Percentiles rank a stretch among this genome's conserved stretches.
phyloP scores from a whole-genome alignment of 2,888 invertebrate species.

The Crocallis elinguaria region DNA sequence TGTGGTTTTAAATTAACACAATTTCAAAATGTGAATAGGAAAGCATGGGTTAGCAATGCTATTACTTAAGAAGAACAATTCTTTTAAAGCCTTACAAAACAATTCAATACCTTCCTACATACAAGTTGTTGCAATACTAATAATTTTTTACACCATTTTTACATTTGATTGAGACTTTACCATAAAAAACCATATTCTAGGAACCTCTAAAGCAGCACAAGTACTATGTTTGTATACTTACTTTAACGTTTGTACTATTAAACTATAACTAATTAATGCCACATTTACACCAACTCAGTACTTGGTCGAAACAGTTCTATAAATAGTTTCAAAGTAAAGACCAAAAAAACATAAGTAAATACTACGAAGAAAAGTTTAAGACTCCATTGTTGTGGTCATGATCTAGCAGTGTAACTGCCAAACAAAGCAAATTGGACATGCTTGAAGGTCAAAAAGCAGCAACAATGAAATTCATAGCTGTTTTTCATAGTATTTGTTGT shows the following conservation, averaged over 20 bases:
- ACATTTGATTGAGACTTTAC: slow-evolving; percentile 1
- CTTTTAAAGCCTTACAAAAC: background rate
- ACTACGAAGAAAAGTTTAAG: too few species aligned
- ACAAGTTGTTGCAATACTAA: background rate
- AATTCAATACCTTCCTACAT: background rate
- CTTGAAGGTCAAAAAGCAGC: too few species aligned
- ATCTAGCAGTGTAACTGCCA: too few species aligned
- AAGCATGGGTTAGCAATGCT: too few species aligned
- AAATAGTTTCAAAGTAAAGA: too few species aligned
- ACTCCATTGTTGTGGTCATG: too few species aligned
- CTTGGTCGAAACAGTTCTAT: background rate
- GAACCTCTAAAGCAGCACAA: slow-evolving; percentile 9
- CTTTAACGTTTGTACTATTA: slow-evolving; percentile 14
- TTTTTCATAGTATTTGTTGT: too few species aligned
- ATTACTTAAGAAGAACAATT: background rate
- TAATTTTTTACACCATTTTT: background rate
- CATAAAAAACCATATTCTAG: slow-evolving; percentile 6
- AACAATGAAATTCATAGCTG: too few species aligned
- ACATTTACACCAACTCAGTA: slow-evolving; percentile 7
- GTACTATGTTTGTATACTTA: slow-evolving; percentile 17
- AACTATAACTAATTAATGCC: background rate
- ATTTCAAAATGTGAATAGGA: background rate
- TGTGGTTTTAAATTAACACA: too few species aligned
- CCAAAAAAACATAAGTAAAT: too few species aligned
- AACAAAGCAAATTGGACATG: too few species aligned